Evolutionary conservation across 2,797 vertebrate species (phyloP).

Genomic region (Sebastes itinus): DNA sequence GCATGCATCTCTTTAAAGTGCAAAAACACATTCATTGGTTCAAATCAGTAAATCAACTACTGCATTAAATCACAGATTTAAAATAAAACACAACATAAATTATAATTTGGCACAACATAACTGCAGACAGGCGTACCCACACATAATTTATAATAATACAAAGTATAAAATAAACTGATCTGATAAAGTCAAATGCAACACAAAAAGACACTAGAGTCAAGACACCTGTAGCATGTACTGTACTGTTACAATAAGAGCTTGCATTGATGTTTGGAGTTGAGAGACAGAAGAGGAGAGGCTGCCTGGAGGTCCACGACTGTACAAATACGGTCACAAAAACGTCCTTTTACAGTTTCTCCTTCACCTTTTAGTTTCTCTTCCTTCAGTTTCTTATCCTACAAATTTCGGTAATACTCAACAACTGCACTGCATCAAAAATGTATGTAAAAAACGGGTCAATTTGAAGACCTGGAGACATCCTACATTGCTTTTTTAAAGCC

Average conservation of each 20-base stretch:
- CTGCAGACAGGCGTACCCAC: background rate
- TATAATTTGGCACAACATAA: constrained; percentile 23
- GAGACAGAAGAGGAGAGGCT: background rate
- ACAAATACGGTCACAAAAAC: constrained; percentile 1
- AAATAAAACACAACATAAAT: constrained; percentile 26
- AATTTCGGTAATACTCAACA: background rate
- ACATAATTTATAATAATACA: constrained; percentile 12
- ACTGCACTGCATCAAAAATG: constrained; percentile 1
- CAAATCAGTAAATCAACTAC: constrained; percentile 43
- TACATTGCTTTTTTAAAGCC: background rate
- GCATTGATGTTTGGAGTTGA: constrained; percentile 35
- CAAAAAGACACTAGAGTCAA: constrained; percentile 30
- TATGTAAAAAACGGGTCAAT: background rate
- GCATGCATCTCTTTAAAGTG: constrained; percentile 71
- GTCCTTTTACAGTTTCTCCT: background rate
- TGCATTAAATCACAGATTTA: constrained; percentile 27
- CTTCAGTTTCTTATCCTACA: background rate
- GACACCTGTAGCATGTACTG: background rate
- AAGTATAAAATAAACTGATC: constrained; percentile 31
- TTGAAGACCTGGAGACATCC: background rate
- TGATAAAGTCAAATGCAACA: constrained; percentile 15
- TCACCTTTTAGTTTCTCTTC: background rate
- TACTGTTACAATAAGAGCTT: constrained; percentile 5
- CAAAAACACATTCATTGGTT: constrained; percentile 60
- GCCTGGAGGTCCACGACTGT: background rate